phyloP scores from a whole-genome alignment of 2,888 invertebrate species.

The Clepsis dumicolana region DNA sequence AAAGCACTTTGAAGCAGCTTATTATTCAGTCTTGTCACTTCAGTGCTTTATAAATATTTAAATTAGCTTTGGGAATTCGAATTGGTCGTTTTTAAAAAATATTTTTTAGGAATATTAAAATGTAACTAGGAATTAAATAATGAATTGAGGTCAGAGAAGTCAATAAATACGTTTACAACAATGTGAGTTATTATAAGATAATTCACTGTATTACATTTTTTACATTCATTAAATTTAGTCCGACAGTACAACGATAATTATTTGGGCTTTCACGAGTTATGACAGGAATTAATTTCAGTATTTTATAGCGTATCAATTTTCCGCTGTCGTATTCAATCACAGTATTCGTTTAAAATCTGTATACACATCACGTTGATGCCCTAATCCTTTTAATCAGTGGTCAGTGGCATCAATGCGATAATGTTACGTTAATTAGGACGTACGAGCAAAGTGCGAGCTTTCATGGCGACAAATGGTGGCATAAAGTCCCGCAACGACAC shows the following conservation, averaged over 20 bases:
- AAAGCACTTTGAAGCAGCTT: constrained; percentile 1
- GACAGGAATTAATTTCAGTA: not conserved
- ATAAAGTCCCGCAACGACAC: constrained; percentile 50
- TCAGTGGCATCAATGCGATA: not conserved
- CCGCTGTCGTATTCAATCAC: not conserved
- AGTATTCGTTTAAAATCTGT: not conserved
- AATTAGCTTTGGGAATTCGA: constrained; percentile 19
- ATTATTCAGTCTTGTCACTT: constrained; percentile 28
- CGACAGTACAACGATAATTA: not conserved
- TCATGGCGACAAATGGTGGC: constrained; percentile 36
- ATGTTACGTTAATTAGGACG: constrained; percentile 21
- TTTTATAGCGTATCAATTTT: not conserved
- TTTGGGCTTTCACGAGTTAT: not conserved
- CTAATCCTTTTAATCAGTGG: not conserved
- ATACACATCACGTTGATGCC: not conserved
- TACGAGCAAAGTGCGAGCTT: constrained; percentile 26
- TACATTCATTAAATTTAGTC: not conserved
- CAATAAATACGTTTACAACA: too few relatives aligned
- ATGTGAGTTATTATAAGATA: too few relatives aligned
- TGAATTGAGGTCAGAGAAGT: too few relatives aligned
- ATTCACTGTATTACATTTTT: not conserved
- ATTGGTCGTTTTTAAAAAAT: constrained; percentile 16
- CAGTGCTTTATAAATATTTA: constrained; percentile 29
- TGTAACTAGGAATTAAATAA: not conserved
- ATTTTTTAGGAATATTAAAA: constrained; percentile 12